Conservation (phyloP, 2,888 invertebrate species). For the Melikaiella ostensackeni region DNA sequence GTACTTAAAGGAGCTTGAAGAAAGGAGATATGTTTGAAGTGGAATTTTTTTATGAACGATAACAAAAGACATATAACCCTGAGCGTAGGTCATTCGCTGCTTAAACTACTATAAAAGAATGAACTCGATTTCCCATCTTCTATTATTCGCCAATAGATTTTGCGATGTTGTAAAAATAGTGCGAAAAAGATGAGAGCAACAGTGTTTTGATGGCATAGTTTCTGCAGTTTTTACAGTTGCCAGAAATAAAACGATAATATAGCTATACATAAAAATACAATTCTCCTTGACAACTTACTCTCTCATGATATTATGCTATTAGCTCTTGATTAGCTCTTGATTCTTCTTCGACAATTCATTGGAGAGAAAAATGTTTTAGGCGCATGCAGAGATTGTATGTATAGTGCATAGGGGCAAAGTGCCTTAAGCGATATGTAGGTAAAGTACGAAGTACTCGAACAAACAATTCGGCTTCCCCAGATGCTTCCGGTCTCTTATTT, state of each 20-base stretch:
- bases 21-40: conserved; percentile 1
- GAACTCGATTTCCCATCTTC: conserved; percentile 24
- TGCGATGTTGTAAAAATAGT: conserved; percentile 28
- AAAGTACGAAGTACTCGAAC: conserved; percentile 57
- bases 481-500: conserved; percentile 77
- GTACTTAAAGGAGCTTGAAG: not conserved
- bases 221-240: not conserved
- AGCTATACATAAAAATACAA: not conserved
- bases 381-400: not conserved
- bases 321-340: not conserved
- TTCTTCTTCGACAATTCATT: not conserved
- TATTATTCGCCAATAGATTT: conserved; percentile 13
- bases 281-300: not conserved
- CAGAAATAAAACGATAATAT: not conserved
- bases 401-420: not conserved
- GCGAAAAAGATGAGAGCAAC: conserved; percentile 13
- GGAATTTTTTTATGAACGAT: conserved; percentile 19
- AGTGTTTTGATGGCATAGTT: not conserved
- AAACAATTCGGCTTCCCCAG: conserved; percentile 75
- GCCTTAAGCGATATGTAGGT: not conserved
- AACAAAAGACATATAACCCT: conserved; percentile 22
- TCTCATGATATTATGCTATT: not conserved
- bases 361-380: not conserved
- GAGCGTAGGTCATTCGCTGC: conserved; percentile 1
- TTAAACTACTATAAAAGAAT: conserved; percentile 28